These are phyloP conservation scores for Sigmodon hispidus DNA, from an alignment of 2,113 vertebrate species.

Conservation along the genomic window DNA sequence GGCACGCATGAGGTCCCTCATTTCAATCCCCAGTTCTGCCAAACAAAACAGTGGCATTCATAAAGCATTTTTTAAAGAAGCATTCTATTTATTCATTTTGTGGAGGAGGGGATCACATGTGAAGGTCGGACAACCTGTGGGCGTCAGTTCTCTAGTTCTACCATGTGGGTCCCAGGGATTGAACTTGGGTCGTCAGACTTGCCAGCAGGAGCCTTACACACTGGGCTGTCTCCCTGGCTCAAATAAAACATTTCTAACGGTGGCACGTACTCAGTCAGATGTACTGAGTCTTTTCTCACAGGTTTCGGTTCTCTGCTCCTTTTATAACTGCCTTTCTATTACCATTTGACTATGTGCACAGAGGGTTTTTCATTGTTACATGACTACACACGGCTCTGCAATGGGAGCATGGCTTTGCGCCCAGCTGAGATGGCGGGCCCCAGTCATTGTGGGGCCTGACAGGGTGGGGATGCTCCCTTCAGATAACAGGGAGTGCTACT, in stretches of 20 bases:
- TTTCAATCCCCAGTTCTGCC: not conserved
- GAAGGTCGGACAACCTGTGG: not conserved
- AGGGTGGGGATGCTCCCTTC: not conserved
- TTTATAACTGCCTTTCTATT: not conserved
- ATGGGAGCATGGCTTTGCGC: not conserved
- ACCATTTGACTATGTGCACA: rapidly evolving
- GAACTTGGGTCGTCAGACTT: not conserved
- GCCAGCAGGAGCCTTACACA: not conserved
- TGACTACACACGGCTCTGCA: not conserved
- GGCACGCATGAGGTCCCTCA: not conserved
- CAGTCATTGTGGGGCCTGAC: not conserved
- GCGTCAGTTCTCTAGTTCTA: not conserved
- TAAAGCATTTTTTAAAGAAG: not conserved
- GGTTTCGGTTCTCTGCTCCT: not conserved
- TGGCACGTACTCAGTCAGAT: not conserved
- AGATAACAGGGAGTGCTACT: not conserved
- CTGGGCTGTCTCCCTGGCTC: not conserved
- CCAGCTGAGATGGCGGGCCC: not conserved
- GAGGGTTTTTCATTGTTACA: not conserved
- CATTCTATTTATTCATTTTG: not conserved
- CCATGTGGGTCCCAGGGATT: not conserved
- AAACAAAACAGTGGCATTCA: not conserved
- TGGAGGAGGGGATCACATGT: not conserved
- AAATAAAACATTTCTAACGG: not conserved
- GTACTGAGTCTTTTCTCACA: not conserved